A percentile compares a stretch with the other conserved stretches of the same genome.
These are phyloP conservation scores for Papilio polytes DNA, from an alignment of 1,140 invertebrate species.

Conservation along the genomic window DNA sequence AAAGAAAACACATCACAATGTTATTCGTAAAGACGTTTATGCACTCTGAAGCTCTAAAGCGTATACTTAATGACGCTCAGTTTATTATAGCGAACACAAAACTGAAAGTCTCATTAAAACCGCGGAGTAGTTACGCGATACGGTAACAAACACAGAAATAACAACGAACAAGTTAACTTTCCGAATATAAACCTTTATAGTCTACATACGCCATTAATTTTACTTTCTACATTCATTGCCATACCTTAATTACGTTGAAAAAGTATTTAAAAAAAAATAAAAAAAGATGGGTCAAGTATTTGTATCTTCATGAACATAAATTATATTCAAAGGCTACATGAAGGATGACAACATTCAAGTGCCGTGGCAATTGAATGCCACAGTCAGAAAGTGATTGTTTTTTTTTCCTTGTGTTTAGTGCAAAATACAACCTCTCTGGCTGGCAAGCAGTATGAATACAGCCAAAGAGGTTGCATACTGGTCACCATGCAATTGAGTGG, in stretches of 20 bases:
- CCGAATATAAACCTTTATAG: conserved; percentile 3
- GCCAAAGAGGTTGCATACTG: no score
- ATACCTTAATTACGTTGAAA: background rate
- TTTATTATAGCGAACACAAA: conserved; percentile 21
- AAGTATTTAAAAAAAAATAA: background rate
- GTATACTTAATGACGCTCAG: conserved; percentile 21
- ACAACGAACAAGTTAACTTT: conserved; percentile 29
- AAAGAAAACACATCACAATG: background rate
- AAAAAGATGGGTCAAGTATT: background rate
- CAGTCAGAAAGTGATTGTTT: no score
- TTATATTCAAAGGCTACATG: no score
- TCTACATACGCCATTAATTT: background rate
- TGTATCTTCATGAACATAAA: no score
- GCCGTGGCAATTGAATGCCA: no score
- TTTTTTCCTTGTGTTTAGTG: no score
- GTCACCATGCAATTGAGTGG: no score
- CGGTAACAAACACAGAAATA: conserved; percentile 16
- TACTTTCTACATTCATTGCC: background rate
- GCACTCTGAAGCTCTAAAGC: background rate
- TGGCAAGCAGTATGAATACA: no score
- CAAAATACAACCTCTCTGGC: no score
- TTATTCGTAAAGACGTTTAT: background rate
- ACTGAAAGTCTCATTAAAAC: conserved; percentile 31
- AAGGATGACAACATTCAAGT: no score
- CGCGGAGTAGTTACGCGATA: conserved; percentile 16